phyloP scores from a whole-genome alignment of 53 echinoderm and acorn worm species.

The Echinometra lucunter region DNA sequence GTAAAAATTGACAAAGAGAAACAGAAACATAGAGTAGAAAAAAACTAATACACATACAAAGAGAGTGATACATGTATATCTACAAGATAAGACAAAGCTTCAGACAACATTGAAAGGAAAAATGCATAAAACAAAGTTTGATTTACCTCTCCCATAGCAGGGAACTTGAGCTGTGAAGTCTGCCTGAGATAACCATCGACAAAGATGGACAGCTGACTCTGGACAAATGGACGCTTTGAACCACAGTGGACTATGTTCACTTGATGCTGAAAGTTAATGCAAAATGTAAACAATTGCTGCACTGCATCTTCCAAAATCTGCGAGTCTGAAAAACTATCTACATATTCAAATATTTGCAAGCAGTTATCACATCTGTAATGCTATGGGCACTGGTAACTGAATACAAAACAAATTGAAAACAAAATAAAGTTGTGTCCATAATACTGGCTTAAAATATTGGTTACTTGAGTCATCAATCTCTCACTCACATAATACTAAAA shows the following conservation, averaged over 20 bases:
- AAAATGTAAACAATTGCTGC: not conserved
- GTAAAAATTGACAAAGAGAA: too few relatives aligned
- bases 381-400: too few relatives aligned
- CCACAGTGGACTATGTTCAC: conserved; percentile 89
- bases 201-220: conserved; percentile 91
- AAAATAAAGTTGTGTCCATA: too few relatives aligned
- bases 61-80: not conserved
- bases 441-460: too few relatives aligned
- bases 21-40: too few relatives aligned
- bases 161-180: conserved; percentile 91
- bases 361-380: too few relatives aligned
- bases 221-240: conserved; percentile 85
- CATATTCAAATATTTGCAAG: too few relatives aligned
- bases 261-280: conserved; percentile 76
- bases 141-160: conserved; percentile 86
- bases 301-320: too few relatives aligned
- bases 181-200: conserved; percentile 87
- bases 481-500: not conserved
- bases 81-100: not conserved
- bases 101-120: not conserved
- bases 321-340: not conserved
- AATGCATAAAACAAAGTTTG: not conserved
- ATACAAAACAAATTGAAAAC: too few relatives aligned
- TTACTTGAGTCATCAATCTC: too few relatives aligned
- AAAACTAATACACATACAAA: too few relatives aligned